Conservation (phyloP, 2,797 vertebrate species). For the Zonotrichia albicollis region DNA sequence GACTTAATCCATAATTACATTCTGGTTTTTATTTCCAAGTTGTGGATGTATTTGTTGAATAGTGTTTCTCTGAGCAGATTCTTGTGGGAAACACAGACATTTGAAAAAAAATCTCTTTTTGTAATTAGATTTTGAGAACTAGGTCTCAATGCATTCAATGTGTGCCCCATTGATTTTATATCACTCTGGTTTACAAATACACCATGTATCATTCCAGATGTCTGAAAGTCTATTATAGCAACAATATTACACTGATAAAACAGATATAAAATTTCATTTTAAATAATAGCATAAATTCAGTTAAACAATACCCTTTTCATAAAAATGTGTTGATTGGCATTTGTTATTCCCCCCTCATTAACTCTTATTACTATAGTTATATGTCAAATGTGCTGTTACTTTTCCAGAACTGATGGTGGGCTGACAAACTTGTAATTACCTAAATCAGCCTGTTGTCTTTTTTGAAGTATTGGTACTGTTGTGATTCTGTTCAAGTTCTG, state of each 20-base stretch:
- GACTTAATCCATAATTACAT: conserved; percentile 11
- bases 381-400: background rate
- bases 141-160: background rate
- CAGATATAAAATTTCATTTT: background rate
- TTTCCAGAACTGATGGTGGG: background rate
- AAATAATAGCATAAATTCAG: background rate
- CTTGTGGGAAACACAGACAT: background rate
- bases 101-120: background rate
- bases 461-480: background rate
- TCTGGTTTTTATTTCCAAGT: conserved; percentile 37
- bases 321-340: background rate
- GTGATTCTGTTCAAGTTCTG: background rate
- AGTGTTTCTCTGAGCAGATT: background rate
- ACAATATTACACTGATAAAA: background rate
- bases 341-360: background rate
- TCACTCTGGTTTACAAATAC: background rate
- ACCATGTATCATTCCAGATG: background rate
- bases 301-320: background rate
- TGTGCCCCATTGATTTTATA: conserved; percentile 38
- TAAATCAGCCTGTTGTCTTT: background rate
- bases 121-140: conserved; percentile 36
- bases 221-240: background rate
- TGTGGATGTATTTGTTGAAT: conserved; percentile 27
- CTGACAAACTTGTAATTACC: background rate
- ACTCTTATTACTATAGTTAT: background rate